A percentile compares a stretch with the other conserved stretches of the same genome.
phyloP scores from a whole-genome alignment of 2,113 vertebrate species.

The Mesoclemmys tuberculata region DNA sequence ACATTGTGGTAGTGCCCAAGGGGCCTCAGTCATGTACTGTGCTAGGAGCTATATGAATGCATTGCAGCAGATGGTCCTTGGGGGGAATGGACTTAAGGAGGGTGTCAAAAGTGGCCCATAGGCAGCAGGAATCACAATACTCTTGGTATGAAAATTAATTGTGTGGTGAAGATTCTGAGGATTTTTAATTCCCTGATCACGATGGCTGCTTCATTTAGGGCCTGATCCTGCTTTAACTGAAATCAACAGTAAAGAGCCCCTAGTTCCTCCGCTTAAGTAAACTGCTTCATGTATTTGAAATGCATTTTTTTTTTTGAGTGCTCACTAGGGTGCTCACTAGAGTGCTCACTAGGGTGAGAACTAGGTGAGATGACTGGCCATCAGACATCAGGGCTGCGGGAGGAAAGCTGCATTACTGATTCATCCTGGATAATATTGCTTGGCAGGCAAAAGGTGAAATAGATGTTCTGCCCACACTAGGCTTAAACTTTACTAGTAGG shows the following conservation, averaged over 20 bases:
- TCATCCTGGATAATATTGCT: neutral
- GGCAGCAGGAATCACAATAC: neutral
- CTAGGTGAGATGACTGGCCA: too few relatives aligned
- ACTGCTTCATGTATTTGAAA: neutral
- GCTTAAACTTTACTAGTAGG: neutral
- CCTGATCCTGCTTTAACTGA: neutral
- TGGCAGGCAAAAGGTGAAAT: neutral
- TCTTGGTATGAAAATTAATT: neutral
- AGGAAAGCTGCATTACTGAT: neutral
- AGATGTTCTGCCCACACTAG: neutral
- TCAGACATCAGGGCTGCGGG: neutral
- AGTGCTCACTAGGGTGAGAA: neutral
- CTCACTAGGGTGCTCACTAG: too few relatives aligned
- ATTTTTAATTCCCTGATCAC: neutral
- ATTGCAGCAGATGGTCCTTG: neutral
- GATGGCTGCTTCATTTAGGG: neutral
- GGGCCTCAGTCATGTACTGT: neutral
- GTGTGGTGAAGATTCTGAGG: neutral
- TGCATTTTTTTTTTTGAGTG: neutral
- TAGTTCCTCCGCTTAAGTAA: neutral
- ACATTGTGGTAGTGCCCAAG: neutral
- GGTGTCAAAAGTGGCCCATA: neutral
- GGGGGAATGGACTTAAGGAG: neutral
- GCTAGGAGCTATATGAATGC: neutral
- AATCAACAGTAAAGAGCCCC: neutral